These are phyloP conservation scores for Theodoxus fluviatilis DNA, from an alignment of 2,888 invertebrate genomes.

Conservation along the genomic window DNA sequence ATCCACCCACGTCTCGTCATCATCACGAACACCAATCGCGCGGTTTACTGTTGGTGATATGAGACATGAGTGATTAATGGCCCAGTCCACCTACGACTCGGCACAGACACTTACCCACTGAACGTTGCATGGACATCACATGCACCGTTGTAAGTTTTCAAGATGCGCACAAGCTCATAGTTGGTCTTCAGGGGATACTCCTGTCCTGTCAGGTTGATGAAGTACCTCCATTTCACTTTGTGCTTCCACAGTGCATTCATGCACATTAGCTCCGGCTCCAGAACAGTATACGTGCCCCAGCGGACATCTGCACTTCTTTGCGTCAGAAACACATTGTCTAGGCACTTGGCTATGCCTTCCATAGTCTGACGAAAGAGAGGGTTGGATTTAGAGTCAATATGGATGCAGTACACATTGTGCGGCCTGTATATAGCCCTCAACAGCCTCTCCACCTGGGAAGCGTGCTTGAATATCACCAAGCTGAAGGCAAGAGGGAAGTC, in stretches of 20 bases:
- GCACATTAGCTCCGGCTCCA: slow-evolving; percentile 53
- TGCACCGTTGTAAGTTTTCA: slow-evolving; percentile 47
- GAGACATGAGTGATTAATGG: too few relatives aligned
- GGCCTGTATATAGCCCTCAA: slow-evolving; percentile 50
- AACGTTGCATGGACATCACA: too few relatives aligned
- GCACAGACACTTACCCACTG: too few relatives aligned
- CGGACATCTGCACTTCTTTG: slow-evolving; percentile 38
- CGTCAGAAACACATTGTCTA: slow-evolving; percentile 48
- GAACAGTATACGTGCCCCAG: slow-evolving; percentile 51
- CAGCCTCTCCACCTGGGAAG: slow-evolving; percentile 42
- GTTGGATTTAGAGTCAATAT: slow-evolving; percentile 44
- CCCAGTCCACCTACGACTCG: too few relatives aligned
- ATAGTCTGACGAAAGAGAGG: slow-evolving; percentile 31
- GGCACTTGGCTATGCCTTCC: slow-evolving; percentile 41
- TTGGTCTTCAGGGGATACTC: slow-evolving; percentile 59
- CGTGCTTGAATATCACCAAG: slow-evolving; percentile 42
- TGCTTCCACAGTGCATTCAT: slow-evolving; percentile 41
- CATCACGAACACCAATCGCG: too few relatives aligned
- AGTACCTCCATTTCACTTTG: slow-evolving; percentile 55
- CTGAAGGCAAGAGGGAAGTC: slow-evolving; percentile 47
- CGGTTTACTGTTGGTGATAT: too few relatives aligned
- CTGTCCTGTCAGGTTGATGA: slow-evolving; percentile 56
- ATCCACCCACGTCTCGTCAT: too few relatives aligned
- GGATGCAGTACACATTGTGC: slow-evolving; percentile 54
- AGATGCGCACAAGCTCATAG: slow-evolving; percentile 48